A percentile compares a stretch with the other conserved stretches of the same genome.
These are phyloP conservation scores for Dendroctonus ponderosae DNA, from an alignment of 1,140 invertebrate species.

Conservation along the genomic window DNA sequence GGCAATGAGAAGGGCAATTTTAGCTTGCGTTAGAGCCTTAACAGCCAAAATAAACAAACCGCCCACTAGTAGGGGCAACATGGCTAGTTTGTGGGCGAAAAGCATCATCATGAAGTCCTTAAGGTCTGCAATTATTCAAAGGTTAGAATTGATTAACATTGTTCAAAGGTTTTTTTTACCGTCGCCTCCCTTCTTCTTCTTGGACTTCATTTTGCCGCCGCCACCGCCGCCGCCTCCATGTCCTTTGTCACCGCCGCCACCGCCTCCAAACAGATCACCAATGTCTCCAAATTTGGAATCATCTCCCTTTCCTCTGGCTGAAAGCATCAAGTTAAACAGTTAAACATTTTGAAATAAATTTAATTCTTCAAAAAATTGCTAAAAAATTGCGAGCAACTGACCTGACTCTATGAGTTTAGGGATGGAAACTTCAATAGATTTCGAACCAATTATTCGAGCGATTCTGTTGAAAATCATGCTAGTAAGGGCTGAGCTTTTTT, in stretches of 20 bases:
- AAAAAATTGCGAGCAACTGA: conserved; percentile 40
- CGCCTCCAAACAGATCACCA: conserved; percentile 5
- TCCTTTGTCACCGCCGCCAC: conserved; percentile 48
- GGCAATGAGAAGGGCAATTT: conserved; percentile 72
- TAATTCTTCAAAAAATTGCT: neutral
- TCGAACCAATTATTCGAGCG: conserved; percentile 67
- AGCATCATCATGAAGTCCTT: conserved; percentile 79
- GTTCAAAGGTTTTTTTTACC: neutral
- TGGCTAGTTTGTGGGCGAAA: conserved; percentile 69
- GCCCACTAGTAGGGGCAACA: conserved; percentile 71
- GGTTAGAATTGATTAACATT: neutral
- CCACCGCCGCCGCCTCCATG: conserved; percentile 11
- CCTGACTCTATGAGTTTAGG: conserved; percentile 76
- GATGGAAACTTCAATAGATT: conserved; percentile 67
- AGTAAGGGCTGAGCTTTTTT: conserved; percentile 63
- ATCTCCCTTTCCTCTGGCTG: conserved; percentile 58
- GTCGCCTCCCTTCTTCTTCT: conserved; percentile 17
- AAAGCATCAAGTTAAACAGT: conserved; percentile 21
- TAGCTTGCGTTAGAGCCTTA: conserved; percentile 73
- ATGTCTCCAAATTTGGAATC: conserved; percentile 19
- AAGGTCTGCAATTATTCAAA: conserved; percentile 59
- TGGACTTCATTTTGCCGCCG: conserved; percentile 60
- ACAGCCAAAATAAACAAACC: conserved; percentile 70
- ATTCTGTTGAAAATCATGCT: conserved; percentile 68
- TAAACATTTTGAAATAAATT: neutral